Percentiles rank a stretch among this genome's conserved stretches.
Evolutionary conservation across 2,113 vertebrate species (phyloP).

Genomic region (Mesocricetus auratus): DNA sequence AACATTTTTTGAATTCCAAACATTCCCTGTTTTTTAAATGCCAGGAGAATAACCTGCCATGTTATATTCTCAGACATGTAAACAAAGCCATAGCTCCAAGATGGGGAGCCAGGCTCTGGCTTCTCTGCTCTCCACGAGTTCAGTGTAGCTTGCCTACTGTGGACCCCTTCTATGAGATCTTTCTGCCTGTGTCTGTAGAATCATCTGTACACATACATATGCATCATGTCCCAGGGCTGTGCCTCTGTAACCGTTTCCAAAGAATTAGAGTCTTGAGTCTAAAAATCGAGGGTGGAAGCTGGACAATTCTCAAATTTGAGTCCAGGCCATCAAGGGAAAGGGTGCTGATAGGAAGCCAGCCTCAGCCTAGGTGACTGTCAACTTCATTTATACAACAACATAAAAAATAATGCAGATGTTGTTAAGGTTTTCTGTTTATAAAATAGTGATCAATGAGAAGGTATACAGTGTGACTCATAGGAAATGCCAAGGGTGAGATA

Average conservation of each 20-base stretch:
- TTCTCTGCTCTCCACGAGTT: not conserved
- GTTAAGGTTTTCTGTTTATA: conserved; percentile 66
- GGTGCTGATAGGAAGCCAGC: not conserved
- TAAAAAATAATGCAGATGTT: conserved; percentile 52
- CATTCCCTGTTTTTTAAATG: not conserved
- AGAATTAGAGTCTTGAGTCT: not conserved
- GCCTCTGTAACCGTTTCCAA: not conserved
- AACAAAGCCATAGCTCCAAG: not conserved
- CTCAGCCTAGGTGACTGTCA: conserved; percentile 6
- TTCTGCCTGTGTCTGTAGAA: not conserved
- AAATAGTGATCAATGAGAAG: conserved; percentile 64
- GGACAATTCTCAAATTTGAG: not conserved
- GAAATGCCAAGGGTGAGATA: conserved; percentile 50
- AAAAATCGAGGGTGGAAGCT: not conserved
- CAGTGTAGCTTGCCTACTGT: not conserved
- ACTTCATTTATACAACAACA: conserved; percentile 66
- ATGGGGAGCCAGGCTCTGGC: not conserved
- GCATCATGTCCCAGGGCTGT: not conserved
- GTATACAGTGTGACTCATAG: conserved; percentile 61
- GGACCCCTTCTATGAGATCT: not conserved
- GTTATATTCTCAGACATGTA: conserved; percentile 8
- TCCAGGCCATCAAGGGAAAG: not conserved
- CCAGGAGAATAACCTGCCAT: not conserved
- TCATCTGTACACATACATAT: not conserved
- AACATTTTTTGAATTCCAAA: not conserved